Conservation (phyloP, 1,140 invertebrate species). For the Macrobrachium rosenbergii region DNA sequence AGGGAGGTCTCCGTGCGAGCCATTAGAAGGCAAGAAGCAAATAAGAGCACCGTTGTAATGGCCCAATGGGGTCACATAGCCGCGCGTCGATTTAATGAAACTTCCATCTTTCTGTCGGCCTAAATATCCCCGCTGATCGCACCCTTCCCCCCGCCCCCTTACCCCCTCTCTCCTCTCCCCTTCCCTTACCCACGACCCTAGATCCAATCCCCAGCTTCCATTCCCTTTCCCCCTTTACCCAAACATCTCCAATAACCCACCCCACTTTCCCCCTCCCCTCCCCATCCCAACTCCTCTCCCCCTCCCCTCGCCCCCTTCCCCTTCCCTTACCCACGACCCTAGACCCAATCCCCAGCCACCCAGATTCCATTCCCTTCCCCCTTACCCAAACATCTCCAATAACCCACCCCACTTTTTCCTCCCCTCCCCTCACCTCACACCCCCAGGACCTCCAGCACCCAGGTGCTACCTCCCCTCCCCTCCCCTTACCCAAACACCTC, state of each 20-base stretch:
- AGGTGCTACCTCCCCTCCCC: no score
- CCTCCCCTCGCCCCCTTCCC: neutral
- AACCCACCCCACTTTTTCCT: neutral
- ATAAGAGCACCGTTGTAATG: conserved; percentile 51
- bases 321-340: neutral
- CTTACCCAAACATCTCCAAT: neutral
- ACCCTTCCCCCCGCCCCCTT: neutral
- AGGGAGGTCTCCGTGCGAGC: conserved; percentile 44
- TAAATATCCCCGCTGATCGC: conserved; percentile 45
- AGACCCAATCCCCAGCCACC: neutral
- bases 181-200: neutral
- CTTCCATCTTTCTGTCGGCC: conserved; percentile 55
- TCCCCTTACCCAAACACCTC: no score
- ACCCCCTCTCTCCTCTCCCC: neutral
- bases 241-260: neutral
- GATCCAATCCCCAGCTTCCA: neutral
- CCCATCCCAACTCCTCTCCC: neutral
- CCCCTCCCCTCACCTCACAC: neutral
- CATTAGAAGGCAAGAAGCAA: conserved; percentile 63
- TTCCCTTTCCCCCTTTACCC: neutral
- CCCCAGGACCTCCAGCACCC: no score
- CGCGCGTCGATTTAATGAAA: conserved; percentile 59
- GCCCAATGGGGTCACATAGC: conserved; percentile 46
- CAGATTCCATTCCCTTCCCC: neutral
- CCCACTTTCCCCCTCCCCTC: neutral